Evolutionary conservation across 37 sponge, comb jelly and placozoan genomes (phyloP), one percentile per base, ranked within the genome.

Genomic region (Petrosia ficiformis): DNA sequence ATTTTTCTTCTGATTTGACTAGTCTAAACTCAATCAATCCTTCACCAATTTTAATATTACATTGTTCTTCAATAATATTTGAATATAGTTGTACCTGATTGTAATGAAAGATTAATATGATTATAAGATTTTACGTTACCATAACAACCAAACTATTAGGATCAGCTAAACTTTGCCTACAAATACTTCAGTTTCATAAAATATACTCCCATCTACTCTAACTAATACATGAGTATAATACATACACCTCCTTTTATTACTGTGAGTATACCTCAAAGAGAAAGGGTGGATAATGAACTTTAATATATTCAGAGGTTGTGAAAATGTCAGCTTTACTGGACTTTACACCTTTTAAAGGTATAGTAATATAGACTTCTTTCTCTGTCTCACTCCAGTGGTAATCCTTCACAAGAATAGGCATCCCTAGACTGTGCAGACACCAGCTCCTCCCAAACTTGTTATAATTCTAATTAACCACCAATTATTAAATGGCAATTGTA

Each of bases 361-460:
- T 22, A 25, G 58, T 86, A 6, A 97, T 69, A 25, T 44, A 19
- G 19, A 97, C 59, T 31, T 86, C 82, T 4, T 24, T 67, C 28
- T 86, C 85, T 3, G 89, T 89, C 59, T 97, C 98, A 5, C 57
- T 82, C 98, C 98, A 97, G 32, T 79, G 74, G 77, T 76, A 97
- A 67, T 97, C 98, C 48, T 89, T 91, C 21, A 97, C 90, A 4
- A 77, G 5, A 14, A 97, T 88, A 6, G 98, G 98, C 98, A 97
- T 97, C 31, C 61, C 48, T 75, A 21, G 30, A 37, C 37, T 28
- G 16, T 19, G 54, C 54, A 10, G 16, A 16, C 10, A 16, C 54
- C 10, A 48, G 16, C 54, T 48, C 16, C 16, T 10, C 54, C 54
- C 10, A 10, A 48, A 10, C 54, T 48, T 48, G 14, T 48, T 16